Evolutionary conservation across 2,888 invertebrate species (phyloP), one percentile per base, ranked within the genome.

Genomic region (Hartigia nigra): DNA sequence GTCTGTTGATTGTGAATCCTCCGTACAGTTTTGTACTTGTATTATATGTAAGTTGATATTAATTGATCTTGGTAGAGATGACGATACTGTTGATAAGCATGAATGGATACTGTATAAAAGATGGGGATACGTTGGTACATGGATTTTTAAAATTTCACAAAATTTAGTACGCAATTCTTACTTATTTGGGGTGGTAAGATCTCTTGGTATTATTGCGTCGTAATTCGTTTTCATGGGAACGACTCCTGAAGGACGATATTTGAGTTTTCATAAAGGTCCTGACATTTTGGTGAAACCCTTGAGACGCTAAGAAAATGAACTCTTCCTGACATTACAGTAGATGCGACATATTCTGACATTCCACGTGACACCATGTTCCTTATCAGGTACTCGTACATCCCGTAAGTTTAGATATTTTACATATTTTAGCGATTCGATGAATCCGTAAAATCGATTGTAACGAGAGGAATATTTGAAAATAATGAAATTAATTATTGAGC

Each of bases 211-310:
- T 23, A 9, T 23, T 23, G 14, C 2, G 23, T 5, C 5, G 23
- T 1, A 23, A 23, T 55, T 5, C 0, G 5, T 55, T 2, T 55
- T 55, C 9, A 3, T 55, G 55, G 9, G 23, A 55, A 55, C 55
- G 55, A 55, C 55, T 55, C 9, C 2, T 55, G 55, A 23, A 37
- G 37, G 37, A 37, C 37, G 12, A 12, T 37, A 12, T 12, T 3
- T 3, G 37, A 55, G 55, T 23, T 55, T 55, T 55, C 55, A 55
- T 55, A 81, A 87, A 87, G 86, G 87, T 86, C 86, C 80, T 83
- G 87, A 86, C 87, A 87, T 87, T 87, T 87, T 78, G 79, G 77
- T 23, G 70, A 75, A 80, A 81, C 82, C 80, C 83, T 84, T 76
- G 82, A 81, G 84, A 83, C 83, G 81, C 55, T 23, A 79, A 83